A percentile compares a stretch with the other conserved stretches of the same genome.
These are phyloP conservation scores for Phodopus roborovskii DNA, from an alignment of 2,113 vertebrate species.

Conservation along the genomic window DNA sequence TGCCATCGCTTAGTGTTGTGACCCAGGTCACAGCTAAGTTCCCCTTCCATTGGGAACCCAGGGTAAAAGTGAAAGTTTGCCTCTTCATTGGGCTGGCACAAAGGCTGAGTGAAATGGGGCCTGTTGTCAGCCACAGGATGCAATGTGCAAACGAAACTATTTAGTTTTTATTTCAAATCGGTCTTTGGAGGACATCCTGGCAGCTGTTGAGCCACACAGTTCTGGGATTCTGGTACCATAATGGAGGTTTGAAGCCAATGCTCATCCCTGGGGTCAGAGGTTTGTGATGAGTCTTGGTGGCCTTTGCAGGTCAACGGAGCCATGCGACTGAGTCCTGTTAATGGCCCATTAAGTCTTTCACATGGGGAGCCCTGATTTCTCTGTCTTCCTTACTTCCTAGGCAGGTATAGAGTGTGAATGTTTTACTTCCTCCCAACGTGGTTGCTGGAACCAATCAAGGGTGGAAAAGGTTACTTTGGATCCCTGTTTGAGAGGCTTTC, in stretches of 20 bases:
- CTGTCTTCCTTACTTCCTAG: not conserved
- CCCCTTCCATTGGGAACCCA: not conserved
- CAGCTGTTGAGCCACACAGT: not conserved
- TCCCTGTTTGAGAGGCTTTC: not conserved
- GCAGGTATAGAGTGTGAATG: accelerated
- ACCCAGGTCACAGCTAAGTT: not conserved
- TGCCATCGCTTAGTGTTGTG: not conserved
- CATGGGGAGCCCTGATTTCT: not conserved
- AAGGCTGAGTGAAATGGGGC: not conserved
- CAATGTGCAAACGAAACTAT: not conserved
- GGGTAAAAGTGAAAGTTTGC: not conserved
- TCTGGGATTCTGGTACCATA: not conserved
- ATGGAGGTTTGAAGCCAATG: not conserved
- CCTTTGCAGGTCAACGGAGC: not conserved
- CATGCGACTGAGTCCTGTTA: not conserved
- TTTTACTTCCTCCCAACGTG: not conserved
- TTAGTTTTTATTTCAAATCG: not conserved
- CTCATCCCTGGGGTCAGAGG: not conserved
- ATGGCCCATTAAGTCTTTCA: not conserved
- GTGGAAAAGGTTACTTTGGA: not conserved
- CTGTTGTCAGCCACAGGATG: not conserved
- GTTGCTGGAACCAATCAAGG: not conserved
- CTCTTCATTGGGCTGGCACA: too few species aligned
- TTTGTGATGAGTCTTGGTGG: not conserved
- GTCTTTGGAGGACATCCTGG: not conserved